Conservation (phyloP, 2,113 vertebrate genomes). For the Ctenodactylus gundi region DNA sequence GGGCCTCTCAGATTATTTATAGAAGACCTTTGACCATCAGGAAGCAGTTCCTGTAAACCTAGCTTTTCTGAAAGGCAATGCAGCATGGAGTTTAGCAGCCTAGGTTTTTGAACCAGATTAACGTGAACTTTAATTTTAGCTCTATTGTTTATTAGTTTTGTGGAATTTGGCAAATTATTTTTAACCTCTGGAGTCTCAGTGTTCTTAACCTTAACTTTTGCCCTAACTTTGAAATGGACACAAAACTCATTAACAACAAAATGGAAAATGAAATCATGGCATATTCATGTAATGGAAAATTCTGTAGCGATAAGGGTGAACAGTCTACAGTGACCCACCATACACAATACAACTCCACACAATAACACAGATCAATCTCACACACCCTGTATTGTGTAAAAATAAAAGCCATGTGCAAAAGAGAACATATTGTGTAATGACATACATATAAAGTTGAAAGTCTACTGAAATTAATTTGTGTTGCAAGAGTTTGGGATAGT, state of each 20-base stretch:
- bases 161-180: background rate
- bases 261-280: background rate
- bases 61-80: background rate
- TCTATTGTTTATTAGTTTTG: background rate
- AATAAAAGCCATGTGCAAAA: background rate
- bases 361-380: background rate
- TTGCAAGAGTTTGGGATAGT: background rate
- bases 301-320: background rate
- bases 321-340: background rate
- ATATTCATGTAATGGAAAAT: background rate
- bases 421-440: rapidly evolving
- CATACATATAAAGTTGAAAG: background rate
- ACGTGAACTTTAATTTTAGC: background rate
- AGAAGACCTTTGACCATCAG: background rate
- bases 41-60: background rate
- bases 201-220: background rate
- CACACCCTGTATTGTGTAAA: background rate
- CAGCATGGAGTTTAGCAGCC: background rate
- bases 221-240: background rate
- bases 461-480: background rate
- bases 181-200: background rate
- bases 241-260: background rate
- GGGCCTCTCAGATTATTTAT: background rate
- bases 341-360: background rate
- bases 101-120: background rate